Base-by-base conservation (phyloP, 1,140 invertebrate genomes). In the Pentalonia nigronervosa region DNA sequence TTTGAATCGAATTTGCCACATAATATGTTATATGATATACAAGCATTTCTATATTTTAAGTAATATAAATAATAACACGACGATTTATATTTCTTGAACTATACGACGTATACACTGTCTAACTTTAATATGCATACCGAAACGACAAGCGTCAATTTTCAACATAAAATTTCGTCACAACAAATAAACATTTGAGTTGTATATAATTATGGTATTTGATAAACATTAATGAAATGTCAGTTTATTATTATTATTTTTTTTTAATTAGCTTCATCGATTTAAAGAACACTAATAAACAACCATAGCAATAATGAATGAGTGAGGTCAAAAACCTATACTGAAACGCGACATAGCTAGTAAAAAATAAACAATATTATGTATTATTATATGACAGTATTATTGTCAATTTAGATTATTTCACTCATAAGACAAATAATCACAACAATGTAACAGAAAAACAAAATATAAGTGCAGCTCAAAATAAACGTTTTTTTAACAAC, bases 351-450 rank as follows among this genome's bases (percentile, higher is more conserved):
- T 67, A 20, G 30, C 6, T 36, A 25, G 11, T 60, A 90, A 91
- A 91, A 91, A 91, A 67, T 90, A 91, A 91, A 91, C 56, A 91
- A 91, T 81, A n/a, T n/a, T n/a, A n/a, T n/a, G n/a, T n/a, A n/a
- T n/a, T n/a, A n/a, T n/a, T n/a, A n/a, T n/a, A n/a, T n/a, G n/a
- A n/a, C n/a, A 91, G 47, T 88, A 48, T 34, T 67, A 90, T 45
- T 53, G 34, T 30, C 25, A 17, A 90, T 60, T 90, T 45, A 25
- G 17, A 45, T 88, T 87, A 34, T 87, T n/a, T n/a, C 17, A 87
- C 48, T 88, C n/a, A 53, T 88, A 34, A 6, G n/a, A 50, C 11
- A 86, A 86, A 76, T 76, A n/a, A 11, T 6, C 9, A 86, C 36
- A 86, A 86, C 36, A 86, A 25, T 23, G 14, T 86, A 45, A 84